Evolutionary conservation across 2,113 vertebrate genomes (phyloP).

Genomic region (Cottus gobio): DNA sequence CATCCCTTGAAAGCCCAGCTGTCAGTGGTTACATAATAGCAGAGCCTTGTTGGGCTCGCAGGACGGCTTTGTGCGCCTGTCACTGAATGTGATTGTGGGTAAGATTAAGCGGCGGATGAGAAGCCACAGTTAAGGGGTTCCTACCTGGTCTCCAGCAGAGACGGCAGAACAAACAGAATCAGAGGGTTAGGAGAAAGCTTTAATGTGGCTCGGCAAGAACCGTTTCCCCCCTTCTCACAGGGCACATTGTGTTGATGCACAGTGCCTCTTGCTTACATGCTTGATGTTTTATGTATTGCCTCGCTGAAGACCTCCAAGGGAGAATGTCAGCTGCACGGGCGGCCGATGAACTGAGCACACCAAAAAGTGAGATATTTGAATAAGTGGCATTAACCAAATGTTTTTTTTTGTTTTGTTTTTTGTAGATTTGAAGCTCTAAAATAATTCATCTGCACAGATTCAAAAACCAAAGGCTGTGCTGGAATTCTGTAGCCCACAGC

Average conservation of each 20-base stretch:
- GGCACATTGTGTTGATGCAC: slow-evolving; percentile 50
- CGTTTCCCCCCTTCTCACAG: slow-evolving; percentile 55
- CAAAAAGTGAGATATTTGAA: slow-evolving; percentile 30
- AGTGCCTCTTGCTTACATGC: slow-evolving; percentile 44
- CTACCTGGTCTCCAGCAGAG: slow-evolving; percentile 81
- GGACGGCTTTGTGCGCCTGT: slow-evolving; percentile 82
- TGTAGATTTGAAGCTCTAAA: slow-evolving; percentile 15
- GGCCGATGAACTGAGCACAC: slow-evolving; percentile 37
- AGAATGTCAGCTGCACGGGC: slow-evolving; percentile 31
- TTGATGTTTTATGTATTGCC: slow-evolving; percentile 58
- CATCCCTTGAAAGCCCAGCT: slow-evolving; percentile 82
- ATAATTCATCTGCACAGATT: slow-evolving; percentile 16
- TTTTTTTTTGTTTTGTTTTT: not conserved
- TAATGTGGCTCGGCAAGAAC: slow-evolving; percentile 53
- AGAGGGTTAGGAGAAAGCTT: slow-evolving; percentile 54
- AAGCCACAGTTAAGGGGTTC: slow-evolving; percentile 76
- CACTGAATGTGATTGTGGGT: slow-evolving; percentile 81
- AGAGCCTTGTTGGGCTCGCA: slow-evolving; percentile 78
- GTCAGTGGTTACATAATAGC: slow-evolving; percentile 86
- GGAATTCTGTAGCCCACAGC: slow-evolving; percentile 34
- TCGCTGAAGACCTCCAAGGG: slow-evolving; percentile 56
- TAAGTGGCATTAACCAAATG: slow-evolving; percentile 12
- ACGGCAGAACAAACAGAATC: slow-evolving; percentile 70
- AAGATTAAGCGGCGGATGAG: slow-evolving; percentile 83
- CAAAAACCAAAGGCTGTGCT: slow-evolving; percentile 30